Base-by-base conservation (phyloP, 1,140 invertebrate genomes). In the Probaryconus sp. region DNA sequence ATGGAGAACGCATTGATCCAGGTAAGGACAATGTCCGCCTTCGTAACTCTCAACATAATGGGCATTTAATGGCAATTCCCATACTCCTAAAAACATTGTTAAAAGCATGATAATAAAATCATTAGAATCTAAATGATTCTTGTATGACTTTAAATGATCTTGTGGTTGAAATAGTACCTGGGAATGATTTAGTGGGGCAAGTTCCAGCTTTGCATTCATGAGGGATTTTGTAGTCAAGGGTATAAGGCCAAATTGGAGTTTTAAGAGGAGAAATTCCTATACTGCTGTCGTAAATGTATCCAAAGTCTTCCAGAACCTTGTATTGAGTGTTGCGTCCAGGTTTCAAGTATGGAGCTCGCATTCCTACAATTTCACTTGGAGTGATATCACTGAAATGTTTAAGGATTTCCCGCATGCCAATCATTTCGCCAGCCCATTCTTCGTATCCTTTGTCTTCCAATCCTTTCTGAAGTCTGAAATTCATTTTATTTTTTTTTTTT, bases 31-130 rank as follows among this genome's bases (percentile, higher is more conserved):
- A 79, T 96, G 95, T 1, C 96, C 96, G 17, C 95, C 96, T 87
- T 96, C 95, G 63, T 92, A 96, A 31, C 91, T 92, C 80, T 96
- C 94, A 5, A 96, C 94, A 79, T 94, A 97, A 83, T 97, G 94
- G 10, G 95, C 94, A 80, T 98, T 98, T 68, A 98, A 84, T 10
- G 96, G 96, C n/a, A 97, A 90, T 87, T 98, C 96, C 96, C 96
- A 98, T 1, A 97, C 90, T 70, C 96, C 96, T 92, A 85, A 6
- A 50, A 69, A 31, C 20, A 17, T 28, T n/a, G n/a, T n/a, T n/a
- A n/a, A n/a, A n/a, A n/a, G n/a, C n/a, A n/a, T n/a, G n/a, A n/a
- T n/a, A n/a, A n/a, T n/a, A n/a, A n/a, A n/a, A 33, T 47, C 60
- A 63, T 77, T 18, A 28, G 20, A 24, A 42, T 6, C 14, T 4